Evolutionary conservation across 2,113 vertebrate species (phyloP), one percentile per base, ranked within the genome.

Genomic region (Daboia siamensis): DNA sequence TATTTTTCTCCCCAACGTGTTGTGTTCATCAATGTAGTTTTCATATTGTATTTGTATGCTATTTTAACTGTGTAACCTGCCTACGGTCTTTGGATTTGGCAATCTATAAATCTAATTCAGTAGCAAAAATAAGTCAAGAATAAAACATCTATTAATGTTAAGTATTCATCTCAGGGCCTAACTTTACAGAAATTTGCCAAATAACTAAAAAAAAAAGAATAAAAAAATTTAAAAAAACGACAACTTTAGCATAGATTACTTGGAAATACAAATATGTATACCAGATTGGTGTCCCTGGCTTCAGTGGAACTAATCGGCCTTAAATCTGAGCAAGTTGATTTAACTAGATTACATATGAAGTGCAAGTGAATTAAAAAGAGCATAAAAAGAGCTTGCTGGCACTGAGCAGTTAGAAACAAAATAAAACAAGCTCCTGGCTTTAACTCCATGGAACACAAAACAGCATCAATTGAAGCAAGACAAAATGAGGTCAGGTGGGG

Each of bases 281-380:
- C 17, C 26, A 52, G 23, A 29, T 52, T 46, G 21, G 5, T 86
- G 55, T 5, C 26, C 17, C 17, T 51, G 29, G 56, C 11, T 91
- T 91, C 7, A 29, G n/a, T 86, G 17, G 26, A 29, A 59, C 15
- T 86, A 59, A 59, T n/a, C 2, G 2, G 44, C 46, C 55, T 91
- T n/a, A 91, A 59, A 61, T 91, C 55, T 87, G 44, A 33, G 54
- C 44, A 86, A 33, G 39, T 48, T 86, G 24, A 59, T 91, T 59
- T 91, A 91, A 91, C 80, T 86, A 44, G 56, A 61, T 87, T 61
- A 48, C 21, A 48, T 86, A 59, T 86, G 39, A 87, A 91, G 74
- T 91, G 69, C 52, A 57, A 85, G 44, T 52, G 84, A 61, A 48
- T 87, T 87, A 87, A 91, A 69, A 69, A 69, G 64, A 33, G 90